Percentiles rank a stretch among this genome's conserved stretches.
Evolutionary conservation across 2,888 invertebrate species (phyloP).

Genomic region (Sarcophaga variegata): DNA sequence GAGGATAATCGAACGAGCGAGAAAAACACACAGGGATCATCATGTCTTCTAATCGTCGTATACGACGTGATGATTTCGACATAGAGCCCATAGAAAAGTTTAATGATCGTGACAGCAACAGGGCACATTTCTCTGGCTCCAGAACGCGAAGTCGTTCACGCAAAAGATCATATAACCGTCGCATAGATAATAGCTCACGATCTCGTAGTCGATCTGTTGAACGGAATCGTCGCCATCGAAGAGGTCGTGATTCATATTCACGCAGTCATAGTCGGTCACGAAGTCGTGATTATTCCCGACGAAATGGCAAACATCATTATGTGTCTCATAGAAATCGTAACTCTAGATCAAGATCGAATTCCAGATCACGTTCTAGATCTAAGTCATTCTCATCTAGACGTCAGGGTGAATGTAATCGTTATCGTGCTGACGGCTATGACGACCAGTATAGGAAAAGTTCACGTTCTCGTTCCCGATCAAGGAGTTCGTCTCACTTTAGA

Average conservation of each 20-base stretch:
- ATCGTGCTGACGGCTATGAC: conserved; percentile 26
- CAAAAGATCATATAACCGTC: conserved; percentile 69
- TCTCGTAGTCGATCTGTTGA: conserved; percentile 68
- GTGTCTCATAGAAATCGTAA: conserved; percentile 59
- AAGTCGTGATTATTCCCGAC: conserved; percentile 61
- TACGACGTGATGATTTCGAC: conserved; percentile 71
- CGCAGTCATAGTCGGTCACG: conserved; percentile 64
- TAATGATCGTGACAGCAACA: conserved; percentile 68
- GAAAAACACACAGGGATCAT: conserved; percentile 39
- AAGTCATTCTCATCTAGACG: conserved; percentile 33
- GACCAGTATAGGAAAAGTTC: conserved; percentile 35
- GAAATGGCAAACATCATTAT: conserved; percentile 50
- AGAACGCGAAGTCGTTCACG: conserved; percentile 72
- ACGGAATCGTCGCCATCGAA: conserved; percentile 52
- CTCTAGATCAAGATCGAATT: conserved; percentile 67
- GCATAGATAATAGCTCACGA: conserved; percentile 58
- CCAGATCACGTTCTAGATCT: conserved; percentile 60
- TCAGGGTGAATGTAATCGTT: conserved; percentile 53
- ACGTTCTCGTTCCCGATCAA: conserved; percentile 64
- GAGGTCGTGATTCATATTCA: conserved; percentile 51
- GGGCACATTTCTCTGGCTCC: conserved; percentile 50
- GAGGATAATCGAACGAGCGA: conserved; percentile 14
- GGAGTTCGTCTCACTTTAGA: conserved; percentile 65
- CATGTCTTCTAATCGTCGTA: conserved; percentile 71
- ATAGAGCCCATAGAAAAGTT: conserved; percentile 69